Evolutionary conservation across 2,797 vertebrate species (phyloP).

Genomic region (Gymnocypris eckloni): DNA sequence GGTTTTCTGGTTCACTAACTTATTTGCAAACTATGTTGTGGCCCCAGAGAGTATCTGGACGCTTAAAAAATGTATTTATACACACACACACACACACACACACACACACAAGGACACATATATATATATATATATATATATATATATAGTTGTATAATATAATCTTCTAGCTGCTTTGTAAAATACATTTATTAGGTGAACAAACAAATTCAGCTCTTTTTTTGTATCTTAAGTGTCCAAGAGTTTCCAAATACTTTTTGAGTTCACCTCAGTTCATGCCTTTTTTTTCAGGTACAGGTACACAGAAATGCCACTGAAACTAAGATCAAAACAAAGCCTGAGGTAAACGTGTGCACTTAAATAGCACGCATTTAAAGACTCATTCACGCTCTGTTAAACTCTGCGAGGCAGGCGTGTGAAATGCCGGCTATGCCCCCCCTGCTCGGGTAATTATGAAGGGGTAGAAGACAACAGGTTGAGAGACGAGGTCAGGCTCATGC

Average conservation of each 20-base stretch:
- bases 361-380: slow-evolving; percentile 72
- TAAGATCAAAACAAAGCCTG: slow-evolving; percentile 10
- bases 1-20: slow-evolving; percentile 23
- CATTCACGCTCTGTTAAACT: slow-evolving; percentile 74
- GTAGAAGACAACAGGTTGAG: slow-evolving; percentile 59
- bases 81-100: too few relatives aligned
- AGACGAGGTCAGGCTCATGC: slow-evolving; percentile 59
- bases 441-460: slow-evolving; percentile 61
- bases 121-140: too few relatives aligned
- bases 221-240: neutral
- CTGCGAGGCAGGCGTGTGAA: slow-evolving; percentile 47
- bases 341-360: slow-evolving; percentile 45
- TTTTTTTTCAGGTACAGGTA: neutral
- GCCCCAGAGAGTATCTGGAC: neutral
- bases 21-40: neutral
- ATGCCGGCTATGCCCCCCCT: slow-evolving; percentile 46
- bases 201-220: neutral
- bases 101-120: too few relatives aligned
- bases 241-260: neutral
- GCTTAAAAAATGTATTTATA: neutral
- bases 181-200: neutral
- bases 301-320: slow-evolving; percentile 24
- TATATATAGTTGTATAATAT: neutral
- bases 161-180: neutral
- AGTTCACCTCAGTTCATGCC: neutral